These are phyloP conservation scores for Hemibagrus guttatus DNA, from an alignment of 2,797 vertebrate species.

Conservation along the genomic window DNA sequence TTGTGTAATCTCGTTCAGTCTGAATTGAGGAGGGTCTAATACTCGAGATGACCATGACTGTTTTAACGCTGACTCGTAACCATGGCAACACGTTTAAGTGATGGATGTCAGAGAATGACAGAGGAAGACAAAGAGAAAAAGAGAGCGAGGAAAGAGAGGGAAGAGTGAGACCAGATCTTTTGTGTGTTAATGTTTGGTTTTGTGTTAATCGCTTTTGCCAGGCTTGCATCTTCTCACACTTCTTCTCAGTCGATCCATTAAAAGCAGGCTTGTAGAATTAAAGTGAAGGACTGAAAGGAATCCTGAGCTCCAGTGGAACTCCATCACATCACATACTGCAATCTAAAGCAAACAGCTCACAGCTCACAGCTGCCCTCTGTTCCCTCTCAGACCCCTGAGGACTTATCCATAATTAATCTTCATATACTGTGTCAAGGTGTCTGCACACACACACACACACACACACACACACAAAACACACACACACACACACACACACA, in stretches of 20 bases:
- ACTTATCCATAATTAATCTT: constrained; percentile 66
- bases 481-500: background rate
- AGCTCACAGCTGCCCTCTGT: constrained; percentile 1
- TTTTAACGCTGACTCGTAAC: constrained; percentile 18
- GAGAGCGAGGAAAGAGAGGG: background rate
- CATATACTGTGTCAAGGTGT: constrained; percentile 54
- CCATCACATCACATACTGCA: constrained; percentile 10
- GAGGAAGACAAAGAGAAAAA: background rate
- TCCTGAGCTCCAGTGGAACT: background rate
- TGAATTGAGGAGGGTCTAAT: background rate
- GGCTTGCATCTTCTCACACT: background rate
- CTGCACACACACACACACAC: constrained; percentile 30
- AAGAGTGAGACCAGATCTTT: constrained; percentile 18
- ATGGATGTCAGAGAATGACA: constrained; percentile 16
- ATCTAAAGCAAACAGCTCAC: background rate
- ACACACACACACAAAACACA: constrained; percentile 32
- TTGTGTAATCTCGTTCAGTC: background rate
- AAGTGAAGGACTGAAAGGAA: background rate
- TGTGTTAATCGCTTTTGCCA: background rate
- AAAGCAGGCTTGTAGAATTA: background rate
- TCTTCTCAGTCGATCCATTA: background rate
- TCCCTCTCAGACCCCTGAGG: constrained; percentile 59
- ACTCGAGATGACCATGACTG: background rate
- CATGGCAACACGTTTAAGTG: constrained; percentile 45
- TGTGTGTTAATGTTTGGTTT: constrained; percentile 19